These are phyloP conservation scores for Bombylius discolor DNA, from an alignment of 2,888 invertebrate species.

Conservation along the genomic window DNA sequence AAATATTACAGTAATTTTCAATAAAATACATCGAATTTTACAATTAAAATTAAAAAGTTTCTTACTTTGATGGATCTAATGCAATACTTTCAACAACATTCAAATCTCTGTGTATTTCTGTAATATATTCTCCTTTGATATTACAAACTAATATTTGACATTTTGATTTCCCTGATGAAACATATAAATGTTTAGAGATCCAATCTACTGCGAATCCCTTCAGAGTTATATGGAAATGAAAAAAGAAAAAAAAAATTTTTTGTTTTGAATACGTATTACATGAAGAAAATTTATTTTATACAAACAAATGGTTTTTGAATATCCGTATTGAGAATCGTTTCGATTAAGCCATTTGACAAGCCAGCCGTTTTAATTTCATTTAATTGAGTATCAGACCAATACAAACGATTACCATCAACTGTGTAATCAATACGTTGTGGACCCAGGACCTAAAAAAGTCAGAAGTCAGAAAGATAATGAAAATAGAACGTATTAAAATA, in stretches of 20 bases:
- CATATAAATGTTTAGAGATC: slow-evolving; percentile 49
- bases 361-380: slow-evolving; percentile 61
- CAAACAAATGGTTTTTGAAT: slow-evolving; percentile 30
- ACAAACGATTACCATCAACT: slow-evolving; percentile 51
- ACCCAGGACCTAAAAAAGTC: slow-evolving; percentile 43
- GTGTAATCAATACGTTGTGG: slow-evolving; percentile 60
- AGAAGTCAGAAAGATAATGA: background rate
- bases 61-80: slow-evolving; percentile 48
- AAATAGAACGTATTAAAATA: background rate
- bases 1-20: slow-evolving; percentile 2
- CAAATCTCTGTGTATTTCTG: slow-evolving; percentile 33
- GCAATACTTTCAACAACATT: slow-evolving; percentile 50
- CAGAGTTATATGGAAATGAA: background rate
- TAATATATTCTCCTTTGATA: slow-evolving; percentile 57
- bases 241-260: background rate
- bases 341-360: slow-evolving; percentile 52
- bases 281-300: background rate
- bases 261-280: background rate
- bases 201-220: slow-evolving; percentile 69
- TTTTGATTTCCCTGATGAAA: slow-evolving; percentile 44
- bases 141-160: slow-evolving; percentile 54
- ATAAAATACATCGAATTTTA: background rate
- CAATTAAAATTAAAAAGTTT: background rate
- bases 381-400: slow-evolving; percentile 64
- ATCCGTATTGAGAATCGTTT: slow-evolving; percentile 62